Evolutionary conservation across 2,797 vertebrate species (phyloP), one percentile per base, ranked within the genome.

Genomic region (Philypnodon macrostomus): DNA sequence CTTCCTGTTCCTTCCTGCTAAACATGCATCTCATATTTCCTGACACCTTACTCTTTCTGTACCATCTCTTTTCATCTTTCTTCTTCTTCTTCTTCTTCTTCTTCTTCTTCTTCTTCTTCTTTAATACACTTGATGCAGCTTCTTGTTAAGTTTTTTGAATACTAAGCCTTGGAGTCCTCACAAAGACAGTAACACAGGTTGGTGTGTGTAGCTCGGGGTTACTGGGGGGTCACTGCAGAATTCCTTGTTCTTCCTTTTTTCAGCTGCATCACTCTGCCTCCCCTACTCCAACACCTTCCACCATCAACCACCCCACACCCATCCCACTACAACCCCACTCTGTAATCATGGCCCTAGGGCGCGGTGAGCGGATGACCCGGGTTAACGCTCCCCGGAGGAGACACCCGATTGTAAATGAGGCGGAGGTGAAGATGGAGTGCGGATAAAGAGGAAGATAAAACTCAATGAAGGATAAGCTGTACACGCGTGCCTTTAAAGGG

Each of bases 371-470:
- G 61, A 67, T 32, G 51, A 67, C 75, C 60, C 70, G 72, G 83
- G 83, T 85, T 81, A 84, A 80, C 57, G 19, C 69, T 84, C 64
- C 75, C 79, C 45, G 0, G 73, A 78, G 70, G 73, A 83, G 42
- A 9, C 9, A 41, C 66, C 63, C 40, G 69, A n/a, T 72, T 79
- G 75, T 81, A 83, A 84, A 84, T 77, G 77, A 85, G 73, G 75
- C 70, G 62, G 71, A 83, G 81, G 85, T 81, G 77, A 85, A 72
- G 75, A 60, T 75, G 76, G 81, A n/a, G 58, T 35, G 51, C 67
- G 65, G 71, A 76, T 81, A n/a, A 82, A 71, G 72, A 63, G 66
- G 65, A 70, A 76, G 77, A 87, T 83, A 77, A 83, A 80, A 75
- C 8, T 69, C 60, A 55, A 71, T 59, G 72, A 75, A 44, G 65